A percentile compares a stretch with the other conserved stretches of the same genome.
These are phyloP conservation scores for Drosophila dunni DNA, from an alignment of 1,140 invertebrate species.

Conservation along the genomic window DNA sequence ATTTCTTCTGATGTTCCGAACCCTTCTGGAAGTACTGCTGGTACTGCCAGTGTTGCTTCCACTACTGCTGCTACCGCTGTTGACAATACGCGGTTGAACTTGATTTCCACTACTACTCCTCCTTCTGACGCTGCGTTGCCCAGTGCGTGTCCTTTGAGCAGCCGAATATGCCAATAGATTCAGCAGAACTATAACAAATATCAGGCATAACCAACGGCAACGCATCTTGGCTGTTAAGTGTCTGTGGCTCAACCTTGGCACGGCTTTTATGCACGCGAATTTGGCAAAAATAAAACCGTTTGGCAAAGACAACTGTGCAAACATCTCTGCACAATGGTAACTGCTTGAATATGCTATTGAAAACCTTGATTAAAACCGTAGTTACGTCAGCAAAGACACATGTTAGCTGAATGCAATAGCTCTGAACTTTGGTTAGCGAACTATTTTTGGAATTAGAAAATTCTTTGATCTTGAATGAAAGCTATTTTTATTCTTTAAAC, in stretches of 20 bases:
- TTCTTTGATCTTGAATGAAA: background rate
- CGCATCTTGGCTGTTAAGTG: slow-evolving; percentile 55
- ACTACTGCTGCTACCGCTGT: background rate
- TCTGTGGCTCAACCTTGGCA: slow-evolving; percentile 45
- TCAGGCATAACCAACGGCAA: slow-evolving; percentile 54
- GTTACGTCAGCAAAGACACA: slow-evolving; percentile 12
- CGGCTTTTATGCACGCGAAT: slow-evolving; percentile 57
- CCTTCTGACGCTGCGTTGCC: background rate
- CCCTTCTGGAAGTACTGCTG: background rate
- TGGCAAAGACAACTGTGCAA: slow-evolving; percentile 57
- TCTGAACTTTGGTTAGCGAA: background rate
- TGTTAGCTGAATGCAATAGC: background rate
- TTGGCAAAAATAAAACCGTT: slow-evolving; percentile 43
- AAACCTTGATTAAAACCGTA: slow-evolving; percentile 8
- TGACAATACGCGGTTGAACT: slow-evolving; percentile 18
- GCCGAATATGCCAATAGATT: slow-evolving; percentile 21
- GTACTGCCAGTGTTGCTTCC: background rate
- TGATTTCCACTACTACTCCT: background rate
- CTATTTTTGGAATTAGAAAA: background rate
- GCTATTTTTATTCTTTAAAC: background rate
- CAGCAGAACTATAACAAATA: slow-evolving; percentile 45
- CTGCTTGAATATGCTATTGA: background rate
- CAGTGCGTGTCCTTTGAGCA: background rate
- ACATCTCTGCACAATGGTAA: slow-evolving; percentile 45
- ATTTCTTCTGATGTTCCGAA: background rate